phyloP scores from a whole-genome alignment of 2,888 invertebrate species.

The Noctua comes region DNA sequence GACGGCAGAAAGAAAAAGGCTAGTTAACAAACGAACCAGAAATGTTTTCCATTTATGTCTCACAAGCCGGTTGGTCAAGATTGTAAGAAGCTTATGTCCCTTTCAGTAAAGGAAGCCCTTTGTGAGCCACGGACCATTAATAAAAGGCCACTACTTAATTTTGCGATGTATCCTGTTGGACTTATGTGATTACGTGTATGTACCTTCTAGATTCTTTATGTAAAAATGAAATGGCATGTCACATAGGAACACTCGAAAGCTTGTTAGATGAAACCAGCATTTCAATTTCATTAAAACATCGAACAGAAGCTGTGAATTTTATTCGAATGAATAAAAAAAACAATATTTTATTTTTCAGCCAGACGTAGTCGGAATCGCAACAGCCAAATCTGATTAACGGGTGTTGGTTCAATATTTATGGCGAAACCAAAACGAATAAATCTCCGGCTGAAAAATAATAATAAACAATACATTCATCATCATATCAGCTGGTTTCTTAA shows the following conservation, averaged over 20 bases:
- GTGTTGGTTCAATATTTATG: conserved; percentile 35
- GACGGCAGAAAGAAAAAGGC: background rate
- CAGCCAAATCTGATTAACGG: conserved; percentile 41
- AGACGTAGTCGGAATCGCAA: conserved; percentile 17
- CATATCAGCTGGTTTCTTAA: conserved; percentile 6
- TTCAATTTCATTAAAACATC: conserved; percentile 23
- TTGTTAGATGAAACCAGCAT: background rate
- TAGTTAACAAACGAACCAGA: conserved; percentile 28
- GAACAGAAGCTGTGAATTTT: conserved; percentile 9
- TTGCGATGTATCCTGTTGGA: background rate
- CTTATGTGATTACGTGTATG: conserved; percentile 4
- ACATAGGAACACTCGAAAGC: too few relatives aligned
- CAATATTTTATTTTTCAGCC: conserved; percentile 22
- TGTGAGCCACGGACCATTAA: conserved; percentile 10
- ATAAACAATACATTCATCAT: conserved; percentile 28
- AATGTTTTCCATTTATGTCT: conserved; percentile 23
- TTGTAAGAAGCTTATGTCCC: conserved; percentile 48
- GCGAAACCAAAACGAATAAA: conserved; percentile 33
- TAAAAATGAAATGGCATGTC: too few relatives aligned
- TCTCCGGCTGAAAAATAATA: conserved; percentile 18
- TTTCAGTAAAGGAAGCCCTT: conserved; percentile 24
- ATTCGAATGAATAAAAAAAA: background rate
- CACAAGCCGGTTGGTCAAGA: conserved; percentile 26
- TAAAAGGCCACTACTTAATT: conserved; percentile 15
- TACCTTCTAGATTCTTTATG: too few relatives aligned